Evolutionary conservation across 2,113 vertebrate species (phyloP), one percentile per base, ranked within the genome.

Genomic region (Antigone vipio): DNA sequence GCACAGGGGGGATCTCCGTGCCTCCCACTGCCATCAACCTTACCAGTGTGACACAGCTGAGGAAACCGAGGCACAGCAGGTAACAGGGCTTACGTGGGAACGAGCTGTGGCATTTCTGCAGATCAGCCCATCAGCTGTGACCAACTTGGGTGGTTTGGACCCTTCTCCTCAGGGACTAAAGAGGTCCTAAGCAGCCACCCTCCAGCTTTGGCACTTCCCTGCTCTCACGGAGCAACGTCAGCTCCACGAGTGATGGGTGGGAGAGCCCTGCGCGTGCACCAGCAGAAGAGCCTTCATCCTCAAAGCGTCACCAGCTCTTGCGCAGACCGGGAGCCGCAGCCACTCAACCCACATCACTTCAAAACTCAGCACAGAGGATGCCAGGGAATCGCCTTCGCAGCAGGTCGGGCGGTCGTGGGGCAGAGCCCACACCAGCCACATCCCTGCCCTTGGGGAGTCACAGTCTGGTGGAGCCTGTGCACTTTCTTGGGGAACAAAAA

Each of bases 361-460:
- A 50, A 59, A 77, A 15, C 13, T 30, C 44, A 19, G 63, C 35
- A 21, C 13, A 45, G 52, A 75, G 18, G 16, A 27, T 62, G 32
- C 35, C 9, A 42, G 5, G 47, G 24, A 40, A 42, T 75, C 35
- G 3, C 29, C 26, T 42, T 35, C 9, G 23, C 45, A 8, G 29
- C 2, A 2, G 30, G 5, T 50, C 0, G 1, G 72, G 34, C 4
- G 3, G 56, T 26, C 5, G 1, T 1, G 6, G 34, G 17, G 34
- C 67, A 90, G 24, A 76, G 47, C 53, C 47, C n/a, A 7, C 38
- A 18, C 9, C 22, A 47, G 62, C 34, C 42, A n/a, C 34, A 34
- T 53, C 38, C 13, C 53, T 76, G 49, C 7, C 27, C 23, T 26
- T 29, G 27, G 22, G n/a, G 12, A 24, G 4, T 18, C 32, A 13